phyloP scores from a whole-genome alignment of 2,888 invertebrate species.

The Lapara coniferarum region DNA sequence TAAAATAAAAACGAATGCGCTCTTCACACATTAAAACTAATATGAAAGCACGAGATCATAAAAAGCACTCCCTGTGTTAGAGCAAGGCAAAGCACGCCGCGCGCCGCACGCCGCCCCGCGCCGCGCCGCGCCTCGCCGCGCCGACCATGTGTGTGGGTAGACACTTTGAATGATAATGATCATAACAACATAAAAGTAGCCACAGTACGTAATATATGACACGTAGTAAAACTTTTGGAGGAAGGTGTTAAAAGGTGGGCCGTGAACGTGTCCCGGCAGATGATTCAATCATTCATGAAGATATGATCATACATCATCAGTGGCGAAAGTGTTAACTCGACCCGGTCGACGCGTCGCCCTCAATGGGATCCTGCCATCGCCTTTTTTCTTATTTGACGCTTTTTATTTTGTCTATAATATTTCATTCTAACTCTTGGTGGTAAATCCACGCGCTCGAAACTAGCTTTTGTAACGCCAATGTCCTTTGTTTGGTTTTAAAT shows the following conservation, averaged over 20 bases:
- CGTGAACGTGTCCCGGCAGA: constrained; percentile 77
- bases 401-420: constrained; percentile 66
- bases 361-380: constrained; percentile 61
- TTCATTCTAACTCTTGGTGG: constrained; percentile 50
- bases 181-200: constrained; percentile 80
- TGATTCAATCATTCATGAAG: constrained; percentile 82
- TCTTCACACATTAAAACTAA: constrained; percentile 45
- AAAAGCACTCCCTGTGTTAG: constrained; percentile 47
- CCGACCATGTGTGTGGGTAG: constrained; percentile 67
- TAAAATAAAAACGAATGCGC: constrained; percentile 25
- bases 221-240: constrained; percentile 78
- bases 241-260: constrained; percentile 80
- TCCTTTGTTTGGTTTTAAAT: constrained; percentile 48
- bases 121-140: constrained; percentile 33
- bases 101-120: neutral
- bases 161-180: constrained; percentile 81
- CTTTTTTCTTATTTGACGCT: constrained; percentile 58
- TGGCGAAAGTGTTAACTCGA: constrained; percentile 76
- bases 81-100: constrained; percentile 36
- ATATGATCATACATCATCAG: constrained; percentile 80
- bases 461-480: constrained; percentile 39
- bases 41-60: constrained; percentile 44
- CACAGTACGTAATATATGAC: constrained; percentile 76
- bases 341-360: constrained; percentile 54
- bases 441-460: constrained; percentile 42